Percentiles rank a stretch among this genome's conserved stretches.
phyloP scores from a whole-genome alignment of 1,140 invertebrate species.

The Drosophila punjabiensis region DNA sequence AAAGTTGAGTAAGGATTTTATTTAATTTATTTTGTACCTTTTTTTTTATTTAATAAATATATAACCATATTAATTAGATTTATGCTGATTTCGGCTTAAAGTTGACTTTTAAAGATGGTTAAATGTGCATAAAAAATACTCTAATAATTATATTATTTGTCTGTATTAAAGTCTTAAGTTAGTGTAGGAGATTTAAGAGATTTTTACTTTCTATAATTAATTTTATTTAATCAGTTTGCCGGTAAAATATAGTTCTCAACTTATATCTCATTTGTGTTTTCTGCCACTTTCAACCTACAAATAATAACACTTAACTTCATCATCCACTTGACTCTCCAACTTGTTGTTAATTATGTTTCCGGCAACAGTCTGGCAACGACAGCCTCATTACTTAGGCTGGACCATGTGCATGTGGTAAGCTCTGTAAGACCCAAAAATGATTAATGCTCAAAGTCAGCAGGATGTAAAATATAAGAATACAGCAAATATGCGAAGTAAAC shows the following conservation, averaged over 20 bases:
- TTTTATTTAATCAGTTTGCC: neutral
- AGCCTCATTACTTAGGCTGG: conserved; percentile 51
- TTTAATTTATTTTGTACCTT: neutral
- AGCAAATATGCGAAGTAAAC: neutral
- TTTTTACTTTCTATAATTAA: neutral
- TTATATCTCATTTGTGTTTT: neutral
- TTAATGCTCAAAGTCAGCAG: conserved; percentile 25
- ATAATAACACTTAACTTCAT: conserved; percentile 12
- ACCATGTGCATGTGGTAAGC: conserved; percentile 31
- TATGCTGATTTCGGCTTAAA: neutral
- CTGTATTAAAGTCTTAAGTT: neutral
- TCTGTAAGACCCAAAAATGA: conserved; percentile 29
- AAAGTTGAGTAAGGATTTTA: neutral
- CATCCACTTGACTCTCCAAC: conserved; percentile 32
- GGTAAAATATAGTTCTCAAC: neutral
- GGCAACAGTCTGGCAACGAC: conserved; percentile 44
- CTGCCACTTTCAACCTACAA: neutral
- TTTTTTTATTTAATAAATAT: neutral
- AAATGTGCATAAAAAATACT: neutral
- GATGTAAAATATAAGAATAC: conserved; percentile 14
- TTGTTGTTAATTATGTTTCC: conserved; percentile 70
- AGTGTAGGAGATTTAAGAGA: neutral
- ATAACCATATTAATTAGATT: neutral
- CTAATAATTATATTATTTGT: neutral
- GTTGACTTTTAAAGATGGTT: neutral